phyloP scores from a whole-genome alignment of 2,888 invertebrate genomes.

The Chrysolina oricalcia region DNA sequence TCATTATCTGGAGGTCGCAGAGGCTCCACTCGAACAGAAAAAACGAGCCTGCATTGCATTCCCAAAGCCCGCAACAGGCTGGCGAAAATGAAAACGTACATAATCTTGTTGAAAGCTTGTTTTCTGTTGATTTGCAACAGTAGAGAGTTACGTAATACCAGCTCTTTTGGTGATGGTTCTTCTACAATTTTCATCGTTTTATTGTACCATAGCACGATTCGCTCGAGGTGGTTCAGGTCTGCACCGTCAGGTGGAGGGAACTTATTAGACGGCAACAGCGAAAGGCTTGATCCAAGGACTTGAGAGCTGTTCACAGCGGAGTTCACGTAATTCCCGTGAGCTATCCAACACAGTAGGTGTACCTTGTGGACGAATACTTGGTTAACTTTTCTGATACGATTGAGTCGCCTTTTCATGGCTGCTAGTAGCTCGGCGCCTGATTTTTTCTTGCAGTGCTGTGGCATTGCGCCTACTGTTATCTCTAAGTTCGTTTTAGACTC shows the following conservation, averaged over 20 bases:
- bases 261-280: slow-evolving; percentile 82
- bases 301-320: slow-evolving; percentile 78
- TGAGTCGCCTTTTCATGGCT: slow-evolving; percentile 84
- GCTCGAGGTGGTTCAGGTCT: slow-evolving; percentile 83
- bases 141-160: slow-evolving; percentile 72
- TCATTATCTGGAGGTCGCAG: slow-evolving; percentile 80
- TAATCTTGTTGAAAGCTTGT: slow-evolving; percentile 78
- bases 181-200: slow-evolving; percentile 77
- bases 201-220: slow-evolving; percentile 85
- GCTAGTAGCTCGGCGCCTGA: slow-evolving; percentile 81
- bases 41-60: slow-evolving; percentile 85
- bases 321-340: slow-evolving; percentile 86
- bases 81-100: slow-evolving; percentile 84
- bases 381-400: slow-evolving; percentile 84
- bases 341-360: slow-evolving; percentile 87
- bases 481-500: slow-evolving; percentile 81
- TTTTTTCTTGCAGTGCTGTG: slow-evolving; percentile 73
- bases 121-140: slow-evolving; percentile 77
- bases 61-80: slow-evolving; percentile 86
- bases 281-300: slow-evolving; percentile 80
- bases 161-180: slow-evolving; percentile 64
- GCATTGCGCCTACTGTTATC: slow-evolving; percentile 78
- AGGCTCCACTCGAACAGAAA: slow-evolving; percentile 86
- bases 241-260: slow-evolving; percentile 84
- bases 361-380: slow-evolving; percentile 90